Percentiles rank a stretch among this genome's conserved stretches.
Evolutionary conservation across 2,888 invertebrate genomes (phyloP).

Genomic region (Drosophila anomelani): DNA sequence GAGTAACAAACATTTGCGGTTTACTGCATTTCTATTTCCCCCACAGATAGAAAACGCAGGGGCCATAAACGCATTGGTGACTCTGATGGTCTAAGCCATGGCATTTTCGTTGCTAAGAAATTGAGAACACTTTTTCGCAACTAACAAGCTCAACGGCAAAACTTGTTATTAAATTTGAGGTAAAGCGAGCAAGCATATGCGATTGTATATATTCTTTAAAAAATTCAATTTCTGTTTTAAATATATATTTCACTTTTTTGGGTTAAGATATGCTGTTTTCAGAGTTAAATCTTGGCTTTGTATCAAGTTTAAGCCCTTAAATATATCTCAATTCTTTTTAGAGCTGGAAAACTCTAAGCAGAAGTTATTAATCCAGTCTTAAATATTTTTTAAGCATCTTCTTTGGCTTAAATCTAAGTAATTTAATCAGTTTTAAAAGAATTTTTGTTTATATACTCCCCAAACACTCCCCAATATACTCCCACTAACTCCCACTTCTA

Average conservation of each 20-base stretch:
- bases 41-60: constrained; percentile 11
- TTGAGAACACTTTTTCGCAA: constrained; percentile 19
- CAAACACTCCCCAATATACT: too few species aligned
- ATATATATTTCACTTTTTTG: not conserved
- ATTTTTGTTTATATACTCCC: not conserved
- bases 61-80: constrained; percentile 11
- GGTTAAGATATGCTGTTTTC: too few species aligned
- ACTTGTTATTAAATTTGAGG: constrained; percentile 24
- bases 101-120: constrained; percentile 19
- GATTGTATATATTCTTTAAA: not conserved
- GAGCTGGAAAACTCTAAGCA: not conserved
- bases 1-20: constrained; percentile 78
- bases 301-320: not conserved
- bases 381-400: not conserved
- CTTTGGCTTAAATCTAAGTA: not conserved
- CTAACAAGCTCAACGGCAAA: constrained; percentile 14
- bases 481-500: not conserved
- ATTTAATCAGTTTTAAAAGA: not conserved
- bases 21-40: constrained; percentile 58
- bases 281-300: not conserved
- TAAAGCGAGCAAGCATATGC: not conserved
- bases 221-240: not conserved
- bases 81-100: constrained; percentile 8
- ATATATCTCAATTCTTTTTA: not conserved
- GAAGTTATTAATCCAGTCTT: not conserved